These are phyloP conservation scores for Sebastes fasciatus DNA, from an alignment of 2,113 vertebrate genomes.

Conservation along the genomic window DNA sequence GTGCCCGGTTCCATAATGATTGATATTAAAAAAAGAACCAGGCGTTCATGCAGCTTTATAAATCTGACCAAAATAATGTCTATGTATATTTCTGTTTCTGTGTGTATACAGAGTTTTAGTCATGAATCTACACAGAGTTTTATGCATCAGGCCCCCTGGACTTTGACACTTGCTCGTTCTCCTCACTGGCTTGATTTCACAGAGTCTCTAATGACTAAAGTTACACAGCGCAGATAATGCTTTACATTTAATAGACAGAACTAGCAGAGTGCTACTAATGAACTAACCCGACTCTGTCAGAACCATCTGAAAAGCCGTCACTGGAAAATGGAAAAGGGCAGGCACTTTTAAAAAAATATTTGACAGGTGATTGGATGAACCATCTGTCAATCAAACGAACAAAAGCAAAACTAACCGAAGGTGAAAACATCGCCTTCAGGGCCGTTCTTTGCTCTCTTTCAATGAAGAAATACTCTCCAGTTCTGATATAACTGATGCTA, in stretches of 20 bases:
- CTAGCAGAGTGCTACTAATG: neutral
- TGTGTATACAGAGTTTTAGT: neutral
- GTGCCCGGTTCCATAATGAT: neutral
- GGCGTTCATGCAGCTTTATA: neutral
- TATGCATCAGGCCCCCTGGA: neutral
- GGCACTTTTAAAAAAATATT: too few species aligned
- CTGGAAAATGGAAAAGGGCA: too few species aligned
- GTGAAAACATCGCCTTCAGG: too few species aligned
- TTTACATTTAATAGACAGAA: neutral
- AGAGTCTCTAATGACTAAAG: neutral
- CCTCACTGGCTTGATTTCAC: neutral
- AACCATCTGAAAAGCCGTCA: too few species aligned
- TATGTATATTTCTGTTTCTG: neutral
- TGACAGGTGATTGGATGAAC: too few species aligned
- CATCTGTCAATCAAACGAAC: too few species aligned
- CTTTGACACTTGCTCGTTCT: neutral
- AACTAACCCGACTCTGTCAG: neutral
- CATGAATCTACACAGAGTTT: neutral
- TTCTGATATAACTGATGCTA: too few species aligned
- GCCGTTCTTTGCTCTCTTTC: too few species aligned
- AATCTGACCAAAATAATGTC: neutral
- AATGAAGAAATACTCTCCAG: too few species aligned
- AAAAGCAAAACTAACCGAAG: too few species aligned
- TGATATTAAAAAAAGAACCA: neutral
- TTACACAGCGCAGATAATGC: neutral